These are phyloP conservation scores for Pomacea canaliculata DNA, from an alignment of 2,888 invertebrate species.

Conservation along the genomic window DNA sequence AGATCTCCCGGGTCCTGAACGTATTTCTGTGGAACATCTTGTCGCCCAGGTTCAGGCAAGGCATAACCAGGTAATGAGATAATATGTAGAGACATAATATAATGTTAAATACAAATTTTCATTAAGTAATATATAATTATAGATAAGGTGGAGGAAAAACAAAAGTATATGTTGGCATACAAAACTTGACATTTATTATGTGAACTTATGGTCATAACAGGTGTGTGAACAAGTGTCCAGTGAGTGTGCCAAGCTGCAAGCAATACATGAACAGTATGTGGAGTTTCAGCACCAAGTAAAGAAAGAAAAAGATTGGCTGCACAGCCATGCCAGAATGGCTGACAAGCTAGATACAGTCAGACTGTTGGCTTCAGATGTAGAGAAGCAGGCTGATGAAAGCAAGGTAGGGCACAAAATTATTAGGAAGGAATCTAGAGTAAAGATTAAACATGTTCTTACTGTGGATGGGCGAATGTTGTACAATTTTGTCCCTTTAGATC, in stretches of 20 bases:
- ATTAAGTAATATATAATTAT: too few species aligned
- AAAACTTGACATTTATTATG: too few species aligned
- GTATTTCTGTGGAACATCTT: constrained; percentile 82
- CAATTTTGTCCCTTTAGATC: too few species aligned
- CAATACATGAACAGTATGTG: constrained; percentile 77
- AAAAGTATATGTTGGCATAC: too few species aligned
- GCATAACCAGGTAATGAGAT: constrained; percentile 78
- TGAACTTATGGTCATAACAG: background rate
- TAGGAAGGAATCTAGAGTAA: background rate
- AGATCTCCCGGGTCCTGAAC: constrained; percentile 83
- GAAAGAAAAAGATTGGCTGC: constrained; percentile 85
- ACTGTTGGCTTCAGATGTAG: constrained; percentile 83
- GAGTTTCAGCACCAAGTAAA: constrained; percentile 85
- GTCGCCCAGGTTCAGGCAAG: constrained; percentile 81
- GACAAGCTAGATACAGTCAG: constrained; percentile 44
- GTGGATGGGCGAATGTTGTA: too few species aligned
- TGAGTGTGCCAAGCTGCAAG: constrained; percentile 76
- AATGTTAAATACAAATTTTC: constrained; percentile 55
- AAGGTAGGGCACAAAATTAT: constrained; percentile 70
- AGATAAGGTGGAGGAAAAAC: too few species aligned
- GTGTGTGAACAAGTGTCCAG: constrained; percentile 17
- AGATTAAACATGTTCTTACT: too few species aligned
- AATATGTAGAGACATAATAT: constrained; percentile 58
- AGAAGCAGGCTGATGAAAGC: constrained; percentile 83
- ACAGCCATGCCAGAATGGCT: constrained; percentile 72